phyloP scores from a whole-genome alignment of 2,797 vertebrate genomes.

The Diglossa cyanea region DNA sequence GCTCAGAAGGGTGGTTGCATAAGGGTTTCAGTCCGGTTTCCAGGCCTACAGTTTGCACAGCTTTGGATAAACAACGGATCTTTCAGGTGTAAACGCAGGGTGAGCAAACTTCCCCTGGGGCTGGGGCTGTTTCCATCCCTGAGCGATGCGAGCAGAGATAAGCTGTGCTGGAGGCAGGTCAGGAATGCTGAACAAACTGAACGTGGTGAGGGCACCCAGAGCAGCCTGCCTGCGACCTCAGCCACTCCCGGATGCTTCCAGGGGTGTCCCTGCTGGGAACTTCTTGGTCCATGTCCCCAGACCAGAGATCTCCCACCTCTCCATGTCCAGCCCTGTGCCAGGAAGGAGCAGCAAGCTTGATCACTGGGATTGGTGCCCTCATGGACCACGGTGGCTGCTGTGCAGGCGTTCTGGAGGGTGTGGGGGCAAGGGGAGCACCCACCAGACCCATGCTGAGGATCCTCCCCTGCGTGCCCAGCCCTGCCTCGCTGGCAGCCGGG shows the following conservation, averaged over 20 bases:
- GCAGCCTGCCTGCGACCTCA: no score
- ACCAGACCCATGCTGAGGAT: not conserved
- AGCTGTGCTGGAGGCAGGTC: not conserved
- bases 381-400: rapidly evolving
- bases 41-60: not conserved
- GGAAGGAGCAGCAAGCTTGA: not conserved
- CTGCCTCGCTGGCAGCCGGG: rapidly evolving
- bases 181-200: not conserved
- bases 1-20: not conserved
- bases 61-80: constrained; percentile 7
- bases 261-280: no score
- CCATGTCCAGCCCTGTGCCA: rapidly evolving
- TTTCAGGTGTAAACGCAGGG: not conserved
- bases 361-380: not conserved
- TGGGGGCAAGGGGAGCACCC: not conserved
- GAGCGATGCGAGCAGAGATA: not conserved
- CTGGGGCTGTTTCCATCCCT: not conserved
- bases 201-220: not conserved
- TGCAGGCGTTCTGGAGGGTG: not conserved
- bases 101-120: not conserved
- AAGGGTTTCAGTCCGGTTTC: not conserved
- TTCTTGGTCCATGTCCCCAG: not conserved
- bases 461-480: rapidly evolving
- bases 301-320: not conserved
- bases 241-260: rapidly evolving